A percentile compares a stretch with the other conserved stretches of the same genome.
phyloP scores from a whole-genome alignment of 2,113 vertebrate genomes.

The Leptosomus discolor region DNA sequence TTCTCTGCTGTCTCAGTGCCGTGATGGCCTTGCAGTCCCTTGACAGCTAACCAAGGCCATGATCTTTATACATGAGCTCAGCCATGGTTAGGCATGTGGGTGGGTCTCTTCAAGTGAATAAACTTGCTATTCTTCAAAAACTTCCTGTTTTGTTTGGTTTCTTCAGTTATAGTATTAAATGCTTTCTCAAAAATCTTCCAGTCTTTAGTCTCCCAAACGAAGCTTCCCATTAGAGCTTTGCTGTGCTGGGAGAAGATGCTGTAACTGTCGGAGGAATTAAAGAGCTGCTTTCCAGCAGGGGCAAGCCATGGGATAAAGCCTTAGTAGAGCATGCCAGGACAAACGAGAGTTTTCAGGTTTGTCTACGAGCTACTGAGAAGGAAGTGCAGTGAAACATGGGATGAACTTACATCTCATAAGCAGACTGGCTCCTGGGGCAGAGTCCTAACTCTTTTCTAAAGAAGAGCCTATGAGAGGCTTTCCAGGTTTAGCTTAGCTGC shows the following conservation, averaged over 20 bases:
- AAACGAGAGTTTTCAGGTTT: neutral
- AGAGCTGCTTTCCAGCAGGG: neutral
- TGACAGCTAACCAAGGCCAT: neutral
- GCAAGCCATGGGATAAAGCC: neutral
- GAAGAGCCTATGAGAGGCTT: neutral
- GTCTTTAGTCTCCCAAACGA: neutral
- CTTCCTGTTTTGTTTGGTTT: conserved; percentile 2
- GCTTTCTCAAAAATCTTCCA: neutral
- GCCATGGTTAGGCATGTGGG: neutral
- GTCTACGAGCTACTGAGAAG: neutral
- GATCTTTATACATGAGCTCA: neutral
- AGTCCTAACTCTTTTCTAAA: neutral
- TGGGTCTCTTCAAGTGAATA: conserved; percentile 42
- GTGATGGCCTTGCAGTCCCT: neutral
- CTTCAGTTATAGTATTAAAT: neutral
- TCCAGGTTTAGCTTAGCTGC: neutral
- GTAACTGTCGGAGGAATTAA: neutral
- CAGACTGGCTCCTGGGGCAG: neutral
- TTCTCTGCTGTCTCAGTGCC: neutral
- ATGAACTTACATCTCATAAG: neutral
- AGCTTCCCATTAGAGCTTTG: neutral
- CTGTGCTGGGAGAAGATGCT: neutral
- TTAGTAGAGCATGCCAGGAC: neutral
- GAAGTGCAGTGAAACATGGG: neutral
- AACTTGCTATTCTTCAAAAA: conserved; percentile 27